Conservation (phyloP, 2,888 invertebrate species). For the Patella pellucida region DNA sequence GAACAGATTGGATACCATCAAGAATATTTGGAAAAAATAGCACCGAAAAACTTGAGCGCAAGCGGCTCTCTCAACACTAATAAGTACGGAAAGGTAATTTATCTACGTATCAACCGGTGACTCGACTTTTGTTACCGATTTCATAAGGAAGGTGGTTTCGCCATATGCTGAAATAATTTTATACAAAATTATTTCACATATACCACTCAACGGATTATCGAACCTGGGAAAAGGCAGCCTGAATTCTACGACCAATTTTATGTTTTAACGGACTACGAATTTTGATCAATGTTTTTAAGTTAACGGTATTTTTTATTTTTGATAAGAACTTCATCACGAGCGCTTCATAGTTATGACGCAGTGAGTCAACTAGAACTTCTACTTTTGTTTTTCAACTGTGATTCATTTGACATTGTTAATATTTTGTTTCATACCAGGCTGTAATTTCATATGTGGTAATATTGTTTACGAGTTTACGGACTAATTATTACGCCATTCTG, state of each 20-base stretch:
- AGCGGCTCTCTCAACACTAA: no score
- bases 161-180: background rate
- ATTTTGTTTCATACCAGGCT: no score
- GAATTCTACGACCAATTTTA: background rate
- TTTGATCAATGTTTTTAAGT: background rate
- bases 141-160: conserved; percentile 10
- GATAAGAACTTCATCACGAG: background rate
- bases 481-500: no score
- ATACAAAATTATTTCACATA: background rate
- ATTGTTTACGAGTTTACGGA: no score
- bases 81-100: background rate
- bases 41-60: background rate
- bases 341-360: background rate
- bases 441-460: no score
- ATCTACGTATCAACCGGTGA: background rate
- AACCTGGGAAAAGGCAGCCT: conserved; percentile 11
- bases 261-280: conserved; percentile 2
- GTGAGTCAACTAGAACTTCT: background rate
- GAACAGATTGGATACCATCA: conserved; percentile 14
- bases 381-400: conserved; percentile 2
- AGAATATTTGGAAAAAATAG: conserved; percentile 11
- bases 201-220: background rate
- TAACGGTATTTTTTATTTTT: conserved; percentile 1
- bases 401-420: background rate
- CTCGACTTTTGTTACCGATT: background rate